phyloP scores from a whole-genome alignment of 1,140 invertebrate species.

The Bilobella aurantiaca region DNA sequence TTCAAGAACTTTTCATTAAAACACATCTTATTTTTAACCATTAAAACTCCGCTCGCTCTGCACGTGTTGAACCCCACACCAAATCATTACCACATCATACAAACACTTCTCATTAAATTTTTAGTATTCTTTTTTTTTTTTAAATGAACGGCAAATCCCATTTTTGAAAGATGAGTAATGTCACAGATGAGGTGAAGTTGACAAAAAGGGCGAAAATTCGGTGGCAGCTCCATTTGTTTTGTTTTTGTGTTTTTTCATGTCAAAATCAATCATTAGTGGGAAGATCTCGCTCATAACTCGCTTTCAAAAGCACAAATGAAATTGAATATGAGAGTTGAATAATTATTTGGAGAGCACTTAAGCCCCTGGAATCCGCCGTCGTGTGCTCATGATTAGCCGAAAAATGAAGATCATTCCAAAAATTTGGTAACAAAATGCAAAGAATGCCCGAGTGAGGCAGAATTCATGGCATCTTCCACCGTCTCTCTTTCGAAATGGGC shows the following conservation, averaged over 20 bases:
- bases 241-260: not conserved
- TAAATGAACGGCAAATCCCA: too few relatives aligned
- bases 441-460: not conserved
- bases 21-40: not conserved
- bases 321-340: too few relatives aligned
- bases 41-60: too few relatives aligned
- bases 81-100: too few relatives aligned
- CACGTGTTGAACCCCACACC: too few relatives aligned
- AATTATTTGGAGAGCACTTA: too few relatives aligned
- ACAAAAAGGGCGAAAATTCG: not conserved
- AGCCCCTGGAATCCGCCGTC: not conserved
- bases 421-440: slow-evolving; percentile 1
- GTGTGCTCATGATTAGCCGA: not conserved
- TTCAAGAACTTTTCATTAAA: not conserved
- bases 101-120: too few relatives aligned
- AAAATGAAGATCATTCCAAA: not conserved
- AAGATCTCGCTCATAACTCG: too few relatives aligned
- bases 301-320: too few relatives aligned
- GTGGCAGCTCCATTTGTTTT: not conserved
- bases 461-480: not conserved
- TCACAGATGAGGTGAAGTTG: too few relatives aligned
- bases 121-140: too few relatives aligned
- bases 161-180: too few relatives aligned
- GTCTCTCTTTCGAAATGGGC: not conserved
- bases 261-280: not conserved